These are phyloP conservation scores for Ophioninae sp. DNA, from an alignment of 2,888 invertebrate species.

Conservation along the genomic window DNA sequence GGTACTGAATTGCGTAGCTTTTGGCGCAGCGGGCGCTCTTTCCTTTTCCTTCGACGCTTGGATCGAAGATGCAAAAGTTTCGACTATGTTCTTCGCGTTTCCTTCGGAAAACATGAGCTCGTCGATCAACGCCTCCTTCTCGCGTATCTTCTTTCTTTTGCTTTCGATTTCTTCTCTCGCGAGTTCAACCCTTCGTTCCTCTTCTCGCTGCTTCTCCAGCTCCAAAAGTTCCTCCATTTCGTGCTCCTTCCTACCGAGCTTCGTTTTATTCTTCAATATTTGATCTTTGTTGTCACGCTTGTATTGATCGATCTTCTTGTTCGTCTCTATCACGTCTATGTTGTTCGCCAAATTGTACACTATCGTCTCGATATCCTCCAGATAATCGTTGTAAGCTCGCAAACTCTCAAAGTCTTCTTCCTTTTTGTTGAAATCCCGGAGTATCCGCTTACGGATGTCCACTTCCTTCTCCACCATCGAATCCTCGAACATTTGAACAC, in stretches of 20 bases:
- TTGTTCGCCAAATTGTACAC: constrained; percentile 95
- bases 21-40: constrained; percentile 81
- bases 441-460: constrained; percentile 93
- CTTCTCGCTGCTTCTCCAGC: constrained; percentile 90
- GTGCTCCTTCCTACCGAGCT: constrained; percentile 90
- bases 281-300: constrained; percentile 94
- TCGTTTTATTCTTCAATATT: constrained; percentile 90
- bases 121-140: constrained; percentile 96
- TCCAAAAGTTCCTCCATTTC: constrained; percentile 93
- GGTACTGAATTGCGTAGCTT: constrained; percentile 90
- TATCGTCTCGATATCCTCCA: constrained; percentile 96
- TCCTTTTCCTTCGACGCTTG: constrained; percentile 87
- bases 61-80: constrained; percentile 88
- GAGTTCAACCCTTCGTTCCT: constrained; percentile 87
- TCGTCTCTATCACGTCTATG: constrained; percentile 93
- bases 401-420: constrained; percentile 94
- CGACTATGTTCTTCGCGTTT: constrained; percentile 93
- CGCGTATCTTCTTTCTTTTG: constrained; percentile 91
- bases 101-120: constrained; percentile 96
- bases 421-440: constrained; percentile 96
- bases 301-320: constrained; percentile 94
- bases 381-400: constrained; percentile 96
- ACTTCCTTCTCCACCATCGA: constrained; percentile 98
- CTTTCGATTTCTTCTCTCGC: constrained; percentile 84
- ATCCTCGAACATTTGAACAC: constrained; percentile 98